phyloP scores from a whole-genome alignment of 1,140 invertebrate genomes.

The Plutomurus gul region DNA sequence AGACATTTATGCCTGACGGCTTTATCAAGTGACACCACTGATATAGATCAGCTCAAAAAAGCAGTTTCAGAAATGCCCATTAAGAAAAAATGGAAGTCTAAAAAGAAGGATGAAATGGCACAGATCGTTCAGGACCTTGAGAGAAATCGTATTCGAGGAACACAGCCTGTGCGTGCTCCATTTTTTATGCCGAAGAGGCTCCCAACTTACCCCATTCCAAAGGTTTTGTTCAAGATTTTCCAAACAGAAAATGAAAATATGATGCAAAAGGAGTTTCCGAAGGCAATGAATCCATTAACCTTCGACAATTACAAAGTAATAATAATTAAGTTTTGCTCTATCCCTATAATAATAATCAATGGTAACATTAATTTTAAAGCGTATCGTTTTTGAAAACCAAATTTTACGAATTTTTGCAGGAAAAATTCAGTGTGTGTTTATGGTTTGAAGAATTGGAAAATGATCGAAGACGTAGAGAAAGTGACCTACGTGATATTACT shows the following conservation, averaged over 20 bases:
- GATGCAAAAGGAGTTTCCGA: conserved; percentile 9
- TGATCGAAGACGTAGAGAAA: conserved; percentile 68
- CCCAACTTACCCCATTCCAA: conserved; percentile 55
- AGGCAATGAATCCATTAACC: neutral
- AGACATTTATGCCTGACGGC: conserved; percentile 62
- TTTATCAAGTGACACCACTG: neutral
- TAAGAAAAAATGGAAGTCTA: conserved; percentile 46
- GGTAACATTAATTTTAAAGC: conserved; percentile 60
- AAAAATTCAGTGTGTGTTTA: conserved; percentile 70
- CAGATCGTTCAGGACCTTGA: conserved; percentile 60
- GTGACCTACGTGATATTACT: conserved; percentile 69
- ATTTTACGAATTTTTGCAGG: conserved; percentile 56
- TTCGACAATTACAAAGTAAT: conserved; percentile 29
- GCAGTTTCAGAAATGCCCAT: conserved; percentile 64
- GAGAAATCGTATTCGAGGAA: neutral
- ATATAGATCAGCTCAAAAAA: neutral
- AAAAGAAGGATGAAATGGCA: conserved; percentile 56
- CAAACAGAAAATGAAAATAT: conserved; percentile 21
- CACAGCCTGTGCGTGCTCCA: conserved; percentile 28
- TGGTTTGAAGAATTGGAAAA: conserved; percentile 75
- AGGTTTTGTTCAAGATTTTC: conserved; percentile 50
- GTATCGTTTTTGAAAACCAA: conserved; percentile 57
- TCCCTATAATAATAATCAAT: conserved; percentile 55
- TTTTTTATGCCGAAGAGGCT: conserved; percentile 54
- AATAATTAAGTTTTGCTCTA: conserved; percentile 51